phyloP scores from a whole-genome alignment of 2,888 invertebrate genomes.

The Entomobrya multifasciata region DNA sequence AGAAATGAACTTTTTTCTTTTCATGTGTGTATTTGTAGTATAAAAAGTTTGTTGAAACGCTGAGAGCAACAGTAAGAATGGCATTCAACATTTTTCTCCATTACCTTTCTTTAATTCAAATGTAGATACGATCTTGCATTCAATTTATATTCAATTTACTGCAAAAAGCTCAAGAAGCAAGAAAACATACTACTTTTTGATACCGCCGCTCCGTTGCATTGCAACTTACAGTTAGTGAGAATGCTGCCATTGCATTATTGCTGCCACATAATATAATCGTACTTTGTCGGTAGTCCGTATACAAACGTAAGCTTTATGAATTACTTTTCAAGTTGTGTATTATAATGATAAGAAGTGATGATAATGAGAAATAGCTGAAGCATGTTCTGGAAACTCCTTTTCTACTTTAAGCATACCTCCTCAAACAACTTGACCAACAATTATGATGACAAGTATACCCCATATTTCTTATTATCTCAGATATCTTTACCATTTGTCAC shows the following conservation, averaged over 20 bases:
- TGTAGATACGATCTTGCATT: constrained; percentile 55
- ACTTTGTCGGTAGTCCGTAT: no score
- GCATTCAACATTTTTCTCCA: constrained; percentile 13
- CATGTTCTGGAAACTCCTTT: neutral
- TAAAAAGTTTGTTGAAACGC: constrained; percentile 64
- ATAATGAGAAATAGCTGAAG: constrained; percentile 12
- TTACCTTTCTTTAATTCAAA: constrained; percentile 55
- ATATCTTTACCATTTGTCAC: constrained; percentile 36
- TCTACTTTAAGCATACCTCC: constrained; percentile 12
- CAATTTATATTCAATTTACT: constrained; percentile 71
- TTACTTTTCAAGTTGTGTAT: constrained; percentile 26
- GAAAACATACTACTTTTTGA: neutral
- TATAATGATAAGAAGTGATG: constrained; percentile 17
- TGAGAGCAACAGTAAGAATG: constrained; percentile 1
- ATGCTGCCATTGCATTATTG: neutral
- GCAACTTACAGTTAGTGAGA: neutral
- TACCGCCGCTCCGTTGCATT: neutral
- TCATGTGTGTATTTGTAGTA: neutral
- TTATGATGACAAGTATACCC: constrained; percentile 42
- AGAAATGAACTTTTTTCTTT: neutral
- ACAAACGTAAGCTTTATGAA: constrained; percentile 1
- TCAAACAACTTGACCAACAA: constrained; percentile 37
- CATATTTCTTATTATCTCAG: constrained; percentile 36
- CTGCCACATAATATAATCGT: neutral
- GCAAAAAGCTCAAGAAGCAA: constrained; percentile 12